Evolutionary conservation across 92 coral and sea anemone genomes (phyloP), one percentile per base, ranked within the genome.

Genomic region (Heteractis magnifica): DNA sequence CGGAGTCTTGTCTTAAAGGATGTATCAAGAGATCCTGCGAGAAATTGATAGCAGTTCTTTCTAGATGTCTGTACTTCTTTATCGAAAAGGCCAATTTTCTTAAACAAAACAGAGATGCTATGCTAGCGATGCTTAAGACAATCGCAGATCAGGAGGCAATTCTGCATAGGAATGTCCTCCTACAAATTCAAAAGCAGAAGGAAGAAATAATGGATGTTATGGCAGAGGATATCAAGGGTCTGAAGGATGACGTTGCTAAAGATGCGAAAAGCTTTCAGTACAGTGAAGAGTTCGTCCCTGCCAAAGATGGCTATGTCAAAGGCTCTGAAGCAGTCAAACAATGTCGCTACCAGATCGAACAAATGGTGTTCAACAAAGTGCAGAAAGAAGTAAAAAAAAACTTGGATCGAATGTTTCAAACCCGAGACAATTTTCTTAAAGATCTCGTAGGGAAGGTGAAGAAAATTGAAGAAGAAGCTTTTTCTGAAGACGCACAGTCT

Each of bases 41-140:
- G 20, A 71, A 77, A 10, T 81, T 91, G 50, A 88, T 86, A 26
- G 73, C 90, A 23, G 94, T 88, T 18, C 89, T 88, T 2, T 85
- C 91, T 26, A 86, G 94, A 34, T 91, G 94, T 55, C 72, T 91
- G 70, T 81, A 88, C 51, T 91, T 80, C 77, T 91, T 91, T 71
- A 88, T 91, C 58, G 89, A 88, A 56, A 88, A 85, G 77, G 94
- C 94, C 48, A 91, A 88, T 71, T 21, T 82, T n/a, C 76, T 91
- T 51, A 85, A 83, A 56, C 78, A 85, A 76, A 76, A 72, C 26
- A 84, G 87, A 62, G 81, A 79, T 76, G 60, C 51, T 18, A 88
- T 76, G 65, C 18, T 79, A 77, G 56, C 71, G 56, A 88, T 89
- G 79, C 78, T 91, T 4, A 65, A 82, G 7, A 70, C 41, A 51